phyloP scores from a whole-genome alignment of 2,797 vertebrate genomes.

The Chelidonichthys spinosus region DNA sequence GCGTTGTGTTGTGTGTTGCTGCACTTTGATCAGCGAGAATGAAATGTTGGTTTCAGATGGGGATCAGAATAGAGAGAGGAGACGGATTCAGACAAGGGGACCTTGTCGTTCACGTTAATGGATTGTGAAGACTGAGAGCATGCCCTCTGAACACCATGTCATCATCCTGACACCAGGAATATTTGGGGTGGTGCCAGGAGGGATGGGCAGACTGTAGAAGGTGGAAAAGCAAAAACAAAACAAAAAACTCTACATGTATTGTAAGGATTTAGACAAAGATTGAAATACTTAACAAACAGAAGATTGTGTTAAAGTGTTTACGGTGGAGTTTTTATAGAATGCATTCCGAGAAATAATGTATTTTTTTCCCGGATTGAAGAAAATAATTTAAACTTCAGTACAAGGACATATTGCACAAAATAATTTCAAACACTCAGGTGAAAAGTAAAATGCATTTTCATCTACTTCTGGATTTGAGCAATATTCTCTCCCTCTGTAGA shows the following conservation, averaged over 20 bases:
- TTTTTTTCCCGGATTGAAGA: background rate
- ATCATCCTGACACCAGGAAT: conserved; percentile 69
- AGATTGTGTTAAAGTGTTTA: background rate
- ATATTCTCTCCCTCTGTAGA: conserved; percentile 27
- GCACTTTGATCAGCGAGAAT: conserved; percentile 83
- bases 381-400: background rate
- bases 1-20: conserved; percentile 66
- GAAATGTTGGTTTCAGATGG: conserved; percentile 78
- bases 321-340: background rate
- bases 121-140: conserved; percentile 76
- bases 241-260: too few relatives aligned
- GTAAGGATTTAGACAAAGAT: background rate
- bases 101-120: conserved; percentile 78
- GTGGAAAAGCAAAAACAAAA: conserved; percentile 36
- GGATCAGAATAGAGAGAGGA: conserved; percentile 64
- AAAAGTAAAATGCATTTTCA: conserved; percentile 18
- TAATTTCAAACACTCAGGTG: conserved; percentile 19
- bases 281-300: background rate
- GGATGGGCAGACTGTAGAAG: conserved; percentile 31
- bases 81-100: conserved; percentile 74
- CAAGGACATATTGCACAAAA: background rate
- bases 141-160: conserved; percentile 75
- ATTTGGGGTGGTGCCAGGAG: conserved; percentile 50
- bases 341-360: background rate
- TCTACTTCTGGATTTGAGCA: conserved; percentile 27